Evolutionary conservation across 2,113 vertebrate genomes (phyloP), one percentile per base, ranked within the genome.

Genomic region (Salvator merianae): DNA sequence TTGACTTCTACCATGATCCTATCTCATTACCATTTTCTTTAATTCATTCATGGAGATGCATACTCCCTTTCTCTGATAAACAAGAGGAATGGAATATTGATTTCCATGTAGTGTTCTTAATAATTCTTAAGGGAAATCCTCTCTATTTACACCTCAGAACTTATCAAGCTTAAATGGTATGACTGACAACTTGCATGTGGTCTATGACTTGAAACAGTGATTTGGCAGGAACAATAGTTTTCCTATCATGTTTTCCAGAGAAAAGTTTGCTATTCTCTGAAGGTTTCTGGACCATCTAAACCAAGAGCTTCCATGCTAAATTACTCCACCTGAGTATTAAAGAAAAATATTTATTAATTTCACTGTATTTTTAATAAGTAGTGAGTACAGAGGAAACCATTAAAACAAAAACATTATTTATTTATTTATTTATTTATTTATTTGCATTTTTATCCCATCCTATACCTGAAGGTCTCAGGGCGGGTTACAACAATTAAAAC

Each of bases 21-120:
- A 1, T n/a, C 40, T 81, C 43, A 79, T 75, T 89, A 70, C 53
- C 79, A 81, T 87, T 85, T 84, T 24, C 87, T 86, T 85, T 87
- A 32, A 86, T 91, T 81, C 78, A 78, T 34, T 76, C 59, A 34
- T 16, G 20, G 40, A 72, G 79, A 85, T 8, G 0, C 6, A 79
- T n/a, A 53, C 47, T 86, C 53, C 34, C 0, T 1, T 5, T n/a
- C 14, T 53, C 20, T 50, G 83, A 62, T 73, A 47, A 82, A 50
- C 47, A 76, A 84, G 77, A 80, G 43, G 84, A 84, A 77, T 78
- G 81, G 86, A 9, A 65, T 78, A 77, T 80, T 66, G 86, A 91
- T 88, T 89, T 77, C 12, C 32, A n/a, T 0, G 0, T 1, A 0
- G 30, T 8, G 7, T 38, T 59, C 0, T 0, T 40, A 30, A 0